A percentile compares a stretch with the other conserved stretches of the same genome.
Evolutionary conservation across 2,797 vertebrate species (phyloP).

Genomic region (Anisognathus igniventris): DNA sequence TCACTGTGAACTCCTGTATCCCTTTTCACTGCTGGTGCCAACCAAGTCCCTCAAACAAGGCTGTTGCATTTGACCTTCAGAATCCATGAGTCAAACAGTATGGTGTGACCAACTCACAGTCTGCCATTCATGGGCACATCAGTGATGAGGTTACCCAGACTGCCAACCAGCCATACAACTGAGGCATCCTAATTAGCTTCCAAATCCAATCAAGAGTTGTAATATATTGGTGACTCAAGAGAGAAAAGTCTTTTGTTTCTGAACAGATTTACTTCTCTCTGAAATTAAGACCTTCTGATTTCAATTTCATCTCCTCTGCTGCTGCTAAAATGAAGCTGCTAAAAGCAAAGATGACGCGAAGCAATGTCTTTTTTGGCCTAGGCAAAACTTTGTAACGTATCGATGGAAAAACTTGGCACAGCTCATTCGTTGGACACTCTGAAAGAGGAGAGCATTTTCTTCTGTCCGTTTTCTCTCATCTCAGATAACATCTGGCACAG

Average conservation of each 20-base stretch:
- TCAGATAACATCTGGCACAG: neutral
- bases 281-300: slow-evolving; percentile 57
- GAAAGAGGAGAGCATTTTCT: neutral
- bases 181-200: slow-evolving; percentile 21
- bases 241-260: slow-evolving; percentile 32
- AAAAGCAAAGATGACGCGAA: neutral
- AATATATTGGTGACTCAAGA: neutral
- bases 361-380: neutral
- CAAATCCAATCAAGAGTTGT: slow-evolving; percentile 54
- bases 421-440: neutral
- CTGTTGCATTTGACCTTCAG: neutral
- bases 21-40: neutral
- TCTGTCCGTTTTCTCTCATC: neutral
- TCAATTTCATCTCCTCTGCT: slow-evolving; percentile 21
- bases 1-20: neutral
- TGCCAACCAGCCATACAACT: neutral
- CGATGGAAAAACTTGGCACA: neutral
- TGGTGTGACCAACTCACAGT: neutral
- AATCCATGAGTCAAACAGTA: neutral
- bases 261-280: neutral
- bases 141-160: neutral
- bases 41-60: neutral
- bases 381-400: neutral
- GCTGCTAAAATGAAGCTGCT: neutral
- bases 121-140: neutral